Percentiles rank a stretch among this genome's conserved stretches.
These are phyloP conservation scores for Drosophila merina DNA, from an alignment of 2,888 invertebrate species.

Conservation along the genomic window DNA sequence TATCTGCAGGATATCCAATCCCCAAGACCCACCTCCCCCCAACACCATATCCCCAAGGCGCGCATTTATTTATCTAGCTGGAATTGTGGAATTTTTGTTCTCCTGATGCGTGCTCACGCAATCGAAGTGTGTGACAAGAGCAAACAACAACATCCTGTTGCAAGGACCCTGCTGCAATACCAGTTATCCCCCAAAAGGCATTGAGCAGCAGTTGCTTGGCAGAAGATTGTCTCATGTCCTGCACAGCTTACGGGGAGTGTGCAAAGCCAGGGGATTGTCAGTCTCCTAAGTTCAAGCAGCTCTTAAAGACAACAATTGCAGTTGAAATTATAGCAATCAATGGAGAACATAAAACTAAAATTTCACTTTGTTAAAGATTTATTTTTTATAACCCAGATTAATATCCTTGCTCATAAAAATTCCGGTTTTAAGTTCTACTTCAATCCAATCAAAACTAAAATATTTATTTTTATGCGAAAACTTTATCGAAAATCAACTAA, in stretches of 20 bases:
- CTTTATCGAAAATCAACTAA: background rate
- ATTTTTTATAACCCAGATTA: background rate
- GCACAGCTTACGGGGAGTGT: constrained; percentile 47
- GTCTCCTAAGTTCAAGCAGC: constrained; percentile 13
- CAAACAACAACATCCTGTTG: constrained; percentile 33
- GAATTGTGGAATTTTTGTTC: constrained; percentile 57
- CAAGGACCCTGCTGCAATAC: constrained; percentile 28
- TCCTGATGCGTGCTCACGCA: constrained; percentile 52
- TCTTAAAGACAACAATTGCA: constrained; percentile 8
- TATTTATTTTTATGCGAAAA: background rate
- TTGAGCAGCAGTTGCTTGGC: constrained; percentile 7
- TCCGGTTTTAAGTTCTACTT: background rate
- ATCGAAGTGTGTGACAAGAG: constrained; percentile 45
- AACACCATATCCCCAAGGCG: constrained; percentile 10
- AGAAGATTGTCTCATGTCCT: constrained; percentile 35
- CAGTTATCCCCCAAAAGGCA: constrained; percentile 33
- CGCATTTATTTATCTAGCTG: constrained; percentile 51
- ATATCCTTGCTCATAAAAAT: background rate
- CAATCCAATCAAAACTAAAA: background rate
- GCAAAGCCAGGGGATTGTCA: constrained; percentile 17
- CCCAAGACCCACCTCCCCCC: background rate
- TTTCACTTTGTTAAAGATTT: too few species aligned
- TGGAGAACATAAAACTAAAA: too few species aligned
- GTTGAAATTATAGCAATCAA: constrained; percentile 1
- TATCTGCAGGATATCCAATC: constrained; percentile 5